phyloP scores from a whole-genome alignment of 2,888 invertebrate genomes.

The Chesias legatella region DNA sequence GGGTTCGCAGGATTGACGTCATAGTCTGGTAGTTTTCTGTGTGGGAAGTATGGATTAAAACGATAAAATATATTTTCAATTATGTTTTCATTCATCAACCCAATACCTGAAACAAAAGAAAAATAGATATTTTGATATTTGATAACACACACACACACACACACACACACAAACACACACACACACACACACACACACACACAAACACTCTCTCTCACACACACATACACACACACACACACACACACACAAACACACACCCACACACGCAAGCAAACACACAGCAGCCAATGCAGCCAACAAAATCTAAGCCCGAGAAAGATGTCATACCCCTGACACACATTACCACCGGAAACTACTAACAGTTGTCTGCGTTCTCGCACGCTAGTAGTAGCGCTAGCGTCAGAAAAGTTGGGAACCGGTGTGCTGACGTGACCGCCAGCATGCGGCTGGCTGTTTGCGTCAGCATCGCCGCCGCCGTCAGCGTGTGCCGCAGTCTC shows the following conservation, averaged over 20 bases:
- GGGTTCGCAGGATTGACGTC: constrained; percentile 54
- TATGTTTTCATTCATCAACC: constrained; percentile 58
- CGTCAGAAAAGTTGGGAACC: constrained; percentile 49
- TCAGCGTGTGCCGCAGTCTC: constrained; percentile 32
- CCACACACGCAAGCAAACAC: too few species aligned
- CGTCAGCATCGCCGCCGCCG: constrained; percentile 43
- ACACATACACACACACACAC: too few species aligned
- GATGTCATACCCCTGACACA: too few species aligned
- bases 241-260: too few species aligned
- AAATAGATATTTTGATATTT: neutral
- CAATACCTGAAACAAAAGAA: constrained; percentile 45
- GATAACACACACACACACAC: too few species aligned
- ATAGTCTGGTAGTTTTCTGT: constrained; percentile 42
- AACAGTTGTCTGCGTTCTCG: constrained; percentile 52
- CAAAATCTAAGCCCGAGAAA: too few species aligned
- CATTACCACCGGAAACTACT: too few species aligned
- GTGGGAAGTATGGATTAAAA: constrained; percentile 66
- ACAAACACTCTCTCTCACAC: too few species aligned
- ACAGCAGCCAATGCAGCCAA: too few species aligned
- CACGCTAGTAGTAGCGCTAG: constrained; percentile 52
- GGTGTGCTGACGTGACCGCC: constrained; percentile 38
- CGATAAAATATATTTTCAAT: constrained; percentile 64
- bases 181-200: too few species aligned
- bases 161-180: too few species aligned
- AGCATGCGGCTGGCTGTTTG: constrained; percentile 52